phyloP scores from a whole-genome alignment of 2,113 vertebrate genomes.

The Bucco capensis region DNA sequence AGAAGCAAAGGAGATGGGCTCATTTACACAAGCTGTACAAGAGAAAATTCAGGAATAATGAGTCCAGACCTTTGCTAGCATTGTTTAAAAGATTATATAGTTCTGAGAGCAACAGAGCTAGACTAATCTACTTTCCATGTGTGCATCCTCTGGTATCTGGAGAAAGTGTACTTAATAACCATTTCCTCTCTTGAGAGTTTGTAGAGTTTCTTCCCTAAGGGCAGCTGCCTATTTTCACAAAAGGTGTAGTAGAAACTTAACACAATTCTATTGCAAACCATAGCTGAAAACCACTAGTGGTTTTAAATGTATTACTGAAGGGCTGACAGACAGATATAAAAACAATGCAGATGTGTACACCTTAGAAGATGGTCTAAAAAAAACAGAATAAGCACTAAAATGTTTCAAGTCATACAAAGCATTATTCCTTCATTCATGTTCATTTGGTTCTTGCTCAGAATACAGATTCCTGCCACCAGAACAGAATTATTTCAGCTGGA shows the following conservation, averaged over 20 bases:
- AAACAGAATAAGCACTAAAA: neutral
- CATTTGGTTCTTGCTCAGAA: neutral
- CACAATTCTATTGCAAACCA: neutral
- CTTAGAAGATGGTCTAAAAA: neutral
- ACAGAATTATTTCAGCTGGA: neutral
- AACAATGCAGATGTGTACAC: fast-evolving
- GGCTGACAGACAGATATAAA: neutral
- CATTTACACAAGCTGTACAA: neutral
- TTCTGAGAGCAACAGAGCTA: neutral
- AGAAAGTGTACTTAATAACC: neutral
- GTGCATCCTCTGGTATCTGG: neutral
- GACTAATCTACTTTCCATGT: neutral
- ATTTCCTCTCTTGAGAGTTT: neutral
- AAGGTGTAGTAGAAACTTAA: neutral
- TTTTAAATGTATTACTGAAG: neutral
- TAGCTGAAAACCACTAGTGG: neutral
- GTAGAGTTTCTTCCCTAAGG: neutral
- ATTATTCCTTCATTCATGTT: neutral
- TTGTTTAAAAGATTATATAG: neutral
- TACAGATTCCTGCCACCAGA: neutral
- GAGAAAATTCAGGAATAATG: neutral
- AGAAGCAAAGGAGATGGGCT: neutral
- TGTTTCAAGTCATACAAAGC: neutral
- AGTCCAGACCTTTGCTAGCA: neutral
- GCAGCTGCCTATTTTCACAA: neutral